Percentiles rank a stretch among this genome's conserved stretches.
phyloP scores from a whole-genome alignment of 2,888 invertebrate genomes.

The Scotopteryx bipunctaria region DNA sequence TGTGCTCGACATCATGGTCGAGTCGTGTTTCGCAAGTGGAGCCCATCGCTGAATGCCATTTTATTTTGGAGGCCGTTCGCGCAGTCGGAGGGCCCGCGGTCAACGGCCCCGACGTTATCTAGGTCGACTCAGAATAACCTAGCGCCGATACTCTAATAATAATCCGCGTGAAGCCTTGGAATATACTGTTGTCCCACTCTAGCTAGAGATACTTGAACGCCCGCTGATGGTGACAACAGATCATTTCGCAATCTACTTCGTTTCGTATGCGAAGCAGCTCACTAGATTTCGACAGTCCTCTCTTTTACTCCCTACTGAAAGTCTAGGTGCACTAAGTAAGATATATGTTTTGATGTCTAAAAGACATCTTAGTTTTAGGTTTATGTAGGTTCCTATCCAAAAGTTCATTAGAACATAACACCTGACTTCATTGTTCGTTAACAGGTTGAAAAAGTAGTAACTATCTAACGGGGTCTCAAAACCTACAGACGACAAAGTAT shows the following conservation, averaged over 20 bases:
- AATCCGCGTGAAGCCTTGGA: constrained; percentile 73
- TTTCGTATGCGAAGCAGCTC: constrained; percentile 56
- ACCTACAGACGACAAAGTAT: too few species aligned
- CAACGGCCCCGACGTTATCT: constrained; percentile 81
- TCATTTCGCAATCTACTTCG: constrained; percentile 64
- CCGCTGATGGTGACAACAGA: constrained; percentile 59
- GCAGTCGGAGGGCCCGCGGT: constrained; percentile 80
- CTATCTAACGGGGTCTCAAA: not conserved
- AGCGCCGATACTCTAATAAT: constrained; percentile 83
- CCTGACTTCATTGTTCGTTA: constrained; percentile 20
- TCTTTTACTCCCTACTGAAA: constrained; percentile 62
- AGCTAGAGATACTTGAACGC: constrained; percentile 57
- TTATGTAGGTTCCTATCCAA: constrained; percentile 35
- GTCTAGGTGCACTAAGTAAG: constrained; percentile 51
- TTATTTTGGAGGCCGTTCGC: constrained; percentile 81
- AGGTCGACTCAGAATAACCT: constrained; percentile 83
- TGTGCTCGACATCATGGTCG: constrained; percentile 69
- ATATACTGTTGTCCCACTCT: constrained; percentile 70
- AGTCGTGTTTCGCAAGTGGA: constrained; percentile 78
- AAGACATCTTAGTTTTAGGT: constrained; percentile 40
- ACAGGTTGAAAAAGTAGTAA: constrained; percentile 6
- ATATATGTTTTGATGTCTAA: constrained; percentile 52
- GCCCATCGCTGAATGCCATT: constrained; percentile 82
- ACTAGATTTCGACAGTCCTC: constrained; percentile 58
- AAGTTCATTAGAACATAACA: constrained; percentile 57